A percentile compares a stretch with the other conserved stretches of the same genome.
These are phyloP conservation scores for Cairina moschata DNA, from an alignment of 2,113 vertebrate genomes.

Conservation along the genomic window DNA sequence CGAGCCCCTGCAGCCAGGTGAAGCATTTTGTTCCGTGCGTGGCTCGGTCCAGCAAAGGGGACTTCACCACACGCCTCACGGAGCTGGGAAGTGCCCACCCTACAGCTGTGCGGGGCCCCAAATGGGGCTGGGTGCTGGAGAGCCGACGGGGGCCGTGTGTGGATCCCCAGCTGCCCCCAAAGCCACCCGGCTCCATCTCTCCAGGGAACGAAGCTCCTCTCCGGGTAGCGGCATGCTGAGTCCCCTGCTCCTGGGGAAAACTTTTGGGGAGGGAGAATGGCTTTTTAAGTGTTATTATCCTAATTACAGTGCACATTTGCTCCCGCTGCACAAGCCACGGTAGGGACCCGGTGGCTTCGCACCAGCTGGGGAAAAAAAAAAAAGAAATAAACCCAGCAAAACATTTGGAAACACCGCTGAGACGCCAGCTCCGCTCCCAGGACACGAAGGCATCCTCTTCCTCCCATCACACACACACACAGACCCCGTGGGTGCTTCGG, in stretches of 20 bases:
- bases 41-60: background rate
- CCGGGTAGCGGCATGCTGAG: background rate
- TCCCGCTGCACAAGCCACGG: accelerated
- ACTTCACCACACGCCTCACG: background rate
- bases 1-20: background rate
- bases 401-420: too few relatives aligned
- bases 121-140: background rate
- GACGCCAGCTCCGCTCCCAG: background rate
- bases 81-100: background rate
- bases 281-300: background rate
- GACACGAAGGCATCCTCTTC: background rate
- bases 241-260: background rate
- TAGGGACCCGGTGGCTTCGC: background rate
- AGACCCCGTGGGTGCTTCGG: background rate
- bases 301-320: background rate
- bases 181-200: background rate
- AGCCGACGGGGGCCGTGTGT: background rate
- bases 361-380: background rate
- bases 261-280: background rate
- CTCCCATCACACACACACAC: too few relatives aligned
- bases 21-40: background rate
- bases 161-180: background rate
- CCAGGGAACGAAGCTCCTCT: background rate
- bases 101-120: background rate
- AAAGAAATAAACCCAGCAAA: too few relatives aligned